These are phyloP conservation scores for Aphaenogaster ashmeadi DNA, from an alignment of 1,140 invertebrate genomes.

Conservation along the genomic window DNA sequence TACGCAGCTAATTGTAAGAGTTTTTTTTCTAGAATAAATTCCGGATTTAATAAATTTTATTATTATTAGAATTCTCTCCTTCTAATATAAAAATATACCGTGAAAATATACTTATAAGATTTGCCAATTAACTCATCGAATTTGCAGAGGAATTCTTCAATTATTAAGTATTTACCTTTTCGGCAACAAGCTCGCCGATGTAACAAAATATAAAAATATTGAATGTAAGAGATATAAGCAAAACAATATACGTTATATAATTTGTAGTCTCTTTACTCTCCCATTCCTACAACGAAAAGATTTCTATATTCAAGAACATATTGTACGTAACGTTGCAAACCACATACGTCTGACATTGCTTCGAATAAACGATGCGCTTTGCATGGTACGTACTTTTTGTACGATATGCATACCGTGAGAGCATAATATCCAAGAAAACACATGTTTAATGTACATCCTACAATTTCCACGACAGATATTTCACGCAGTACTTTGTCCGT, in stretches of 20 bases:
- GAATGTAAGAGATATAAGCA: conserved; percentile 72
- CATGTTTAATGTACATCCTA: conserved; percentile 65
- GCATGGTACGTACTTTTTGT: conserved; percentile 26
- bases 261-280: conserved; percentile 52
- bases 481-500: conserved; percentile 57
- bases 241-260: conserved; percentile 62
- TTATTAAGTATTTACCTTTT: conserved; percentile 61
- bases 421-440: conserved; percentile 71
- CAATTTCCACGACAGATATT: conserved; percentile 75
- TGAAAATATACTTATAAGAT: background rate
- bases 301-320: background rate
- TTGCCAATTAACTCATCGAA: background rate
- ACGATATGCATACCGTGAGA: conserved; percentile 65
- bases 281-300: conserved; percentile 71
- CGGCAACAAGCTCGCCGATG: conserved; percentile 73
- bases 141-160: background rate
- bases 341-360: background rate
- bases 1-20: background rate
- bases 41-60: background rate
- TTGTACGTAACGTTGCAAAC: background rate
- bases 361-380: conserved; percentile 20
- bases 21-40: background rate
- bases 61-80: background rate
- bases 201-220: conserved; percentile 80
- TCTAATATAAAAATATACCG: background rate